A percentile compares a stretch with the other conserved stretches of the same genome.
Evolutionary conservation across 2,797 vertebrate species (phyloP).

Genomic region (Oceanodroma leucorhoa): DNA sequence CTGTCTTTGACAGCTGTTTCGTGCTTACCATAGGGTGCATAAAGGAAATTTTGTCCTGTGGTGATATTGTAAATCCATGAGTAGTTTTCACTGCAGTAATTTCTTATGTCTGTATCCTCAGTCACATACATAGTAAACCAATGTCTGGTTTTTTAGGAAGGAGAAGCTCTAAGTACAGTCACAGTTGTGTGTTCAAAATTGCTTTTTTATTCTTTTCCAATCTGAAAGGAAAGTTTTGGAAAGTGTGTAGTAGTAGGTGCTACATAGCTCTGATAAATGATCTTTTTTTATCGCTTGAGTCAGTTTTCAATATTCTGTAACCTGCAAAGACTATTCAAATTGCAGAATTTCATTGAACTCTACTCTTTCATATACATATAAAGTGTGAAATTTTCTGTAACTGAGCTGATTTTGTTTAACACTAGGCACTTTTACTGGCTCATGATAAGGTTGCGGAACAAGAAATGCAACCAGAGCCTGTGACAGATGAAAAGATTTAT

Average conservation of each 20-base stretch:
- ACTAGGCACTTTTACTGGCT: conserved; percentile 88
- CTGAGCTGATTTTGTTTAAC: conserved; percentile 39
- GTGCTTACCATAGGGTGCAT: background rate
- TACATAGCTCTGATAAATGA: background rate
- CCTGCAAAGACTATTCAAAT: background rate
- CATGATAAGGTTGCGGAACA: conserved; percentile 93
- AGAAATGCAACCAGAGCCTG: conserved; percentile 90
- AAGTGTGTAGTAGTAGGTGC: background rate
- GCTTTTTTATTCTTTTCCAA: background rate
- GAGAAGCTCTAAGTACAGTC: background rate
- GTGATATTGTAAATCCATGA: background rate
- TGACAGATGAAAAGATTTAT: conserved; percentile 78
- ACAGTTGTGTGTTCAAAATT: background rate
- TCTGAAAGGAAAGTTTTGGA: background rate
- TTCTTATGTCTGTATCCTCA: background rate
- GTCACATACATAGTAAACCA: background rate
- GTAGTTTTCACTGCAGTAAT: background rate
- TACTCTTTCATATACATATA: background rate
- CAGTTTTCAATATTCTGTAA: background rate
- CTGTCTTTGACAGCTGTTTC: background rate
- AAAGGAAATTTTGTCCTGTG: background rate
- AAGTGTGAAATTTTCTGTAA: conserved; percentile 20
- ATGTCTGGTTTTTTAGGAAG: background rate
- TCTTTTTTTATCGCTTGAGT: background rate
- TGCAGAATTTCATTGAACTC: background rate